Conservation (phyloP, 2,113 vertebrate genomes). For the Alectura lathami region DNA sequence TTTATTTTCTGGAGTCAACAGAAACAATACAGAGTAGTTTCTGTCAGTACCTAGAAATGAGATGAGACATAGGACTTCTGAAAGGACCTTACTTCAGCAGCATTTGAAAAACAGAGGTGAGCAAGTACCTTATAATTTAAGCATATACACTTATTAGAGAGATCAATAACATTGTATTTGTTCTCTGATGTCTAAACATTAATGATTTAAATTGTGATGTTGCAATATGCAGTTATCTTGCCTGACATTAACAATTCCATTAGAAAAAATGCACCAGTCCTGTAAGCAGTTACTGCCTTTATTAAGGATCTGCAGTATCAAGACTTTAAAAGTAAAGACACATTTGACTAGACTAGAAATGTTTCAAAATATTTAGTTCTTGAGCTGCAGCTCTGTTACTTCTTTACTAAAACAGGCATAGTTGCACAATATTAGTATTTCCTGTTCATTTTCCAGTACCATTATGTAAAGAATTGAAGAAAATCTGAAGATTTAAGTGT, state of each 20-base stretch:
- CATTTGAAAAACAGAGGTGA: not conserved
- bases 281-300: not conserved
- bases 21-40: not conserved
- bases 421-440: not conserved
- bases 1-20: not conserved
- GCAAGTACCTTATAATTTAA: not conserved
- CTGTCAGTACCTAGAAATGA: not conserved
- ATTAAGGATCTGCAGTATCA: not conserved
- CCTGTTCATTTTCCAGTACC: not conserved
- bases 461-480: not conserved
- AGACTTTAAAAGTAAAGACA: not conserved
- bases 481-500: not conserved
- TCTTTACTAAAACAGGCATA: not conserved
- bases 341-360: not conserved
- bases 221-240: not conserved
- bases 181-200: not conserved
- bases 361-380: not conserved
- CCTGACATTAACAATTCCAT: not conserved
- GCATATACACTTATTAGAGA: not conserved
- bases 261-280: not conserved
- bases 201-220: not conserved
- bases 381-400: not conserved
- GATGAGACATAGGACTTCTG: not conserved
- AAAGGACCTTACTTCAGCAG: not conserved
- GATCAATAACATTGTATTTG: not conserved